A percentile compares a stretch with the other conserved stretches of the same genome.
Evolutionary conservation across 92 coral and sea anemone genomes (phyloP).

Genomic region (Parazoanthus atlanticus): DNA sequence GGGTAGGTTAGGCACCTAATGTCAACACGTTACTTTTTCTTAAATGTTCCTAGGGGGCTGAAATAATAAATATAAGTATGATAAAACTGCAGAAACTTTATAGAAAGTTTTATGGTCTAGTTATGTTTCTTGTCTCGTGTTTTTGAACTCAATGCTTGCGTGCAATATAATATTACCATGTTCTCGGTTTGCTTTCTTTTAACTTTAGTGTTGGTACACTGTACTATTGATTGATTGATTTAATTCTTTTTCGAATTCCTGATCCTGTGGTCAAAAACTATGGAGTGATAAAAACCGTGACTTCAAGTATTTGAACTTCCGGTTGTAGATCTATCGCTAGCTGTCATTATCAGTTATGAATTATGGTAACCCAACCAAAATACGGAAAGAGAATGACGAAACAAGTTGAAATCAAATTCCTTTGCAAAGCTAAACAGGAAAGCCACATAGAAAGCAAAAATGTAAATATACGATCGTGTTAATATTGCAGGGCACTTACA

Average conservation of each 20-base stretch:
- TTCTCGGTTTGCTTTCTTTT: background rate
- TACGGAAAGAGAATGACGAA: constrained; percentile 5
- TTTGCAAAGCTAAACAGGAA: constrained; percentile 26
- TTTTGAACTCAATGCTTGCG: background rate
- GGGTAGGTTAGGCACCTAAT: background rate
- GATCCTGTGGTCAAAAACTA: constrained; percentile 4
- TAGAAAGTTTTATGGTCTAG: background rate
- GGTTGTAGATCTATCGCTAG: background rate
- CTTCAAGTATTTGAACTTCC: background rate
- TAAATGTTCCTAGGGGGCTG: background rate
- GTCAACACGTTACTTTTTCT: background rate
- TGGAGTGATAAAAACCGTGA: background rate
- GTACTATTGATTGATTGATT: background rate
- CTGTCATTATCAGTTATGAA: background rate
- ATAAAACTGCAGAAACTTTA: background rate
- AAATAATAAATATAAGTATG: background rate
- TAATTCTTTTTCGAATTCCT: background rate
- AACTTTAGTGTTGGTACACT: background rate
- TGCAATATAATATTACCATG: background rate
- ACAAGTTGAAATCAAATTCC: constrained; percentile 1
- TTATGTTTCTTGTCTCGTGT: background rate
- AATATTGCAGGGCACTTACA: constrained; percentile 12
- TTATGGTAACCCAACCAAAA: background rate
- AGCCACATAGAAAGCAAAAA: constrained; percentile 34
- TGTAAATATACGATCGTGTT: constrained; percentile 29